Base-by-base conservation (phyloP, 2,888 invertebrate species). In the Lasioglossum morio region DNA sequence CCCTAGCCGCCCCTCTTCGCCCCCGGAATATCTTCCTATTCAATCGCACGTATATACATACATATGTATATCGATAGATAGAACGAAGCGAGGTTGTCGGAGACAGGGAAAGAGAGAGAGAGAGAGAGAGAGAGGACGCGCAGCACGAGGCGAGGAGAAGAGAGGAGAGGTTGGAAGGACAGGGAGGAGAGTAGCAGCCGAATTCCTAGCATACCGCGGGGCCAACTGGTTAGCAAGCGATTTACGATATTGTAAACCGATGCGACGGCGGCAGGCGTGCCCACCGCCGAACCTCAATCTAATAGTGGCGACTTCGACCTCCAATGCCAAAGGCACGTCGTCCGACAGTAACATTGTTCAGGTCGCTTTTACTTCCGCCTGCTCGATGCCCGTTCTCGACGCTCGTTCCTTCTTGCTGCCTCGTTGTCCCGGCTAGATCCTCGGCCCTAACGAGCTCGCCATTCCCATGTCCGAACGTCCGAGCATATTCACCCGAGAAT, bases 161-260 rank as follows among this genome's bases (percentile, higher is more conserved):
- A 48, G 73, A 60, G 75, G 43, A 27, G 79, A 81, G 78, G 34
- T 76, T 82, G 85, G 76, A 84, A 79, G 84, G 82, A 86, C 88
- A 88, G 76, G 78, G 60, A 40, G 34, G 48, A 72, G 85, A 87
- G 88, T 87, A 91, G 90, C 92, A 91, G 92, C 91, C 92, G 90
- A 94, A 95, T 95, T 94, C 94, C 93, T 90, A 87, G 92, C 93
- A 94, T 95, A 93, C 94, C 94, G 92, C 92, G 92, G 92, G 94
- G 84, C 94, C 93, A 91, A 94, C 94, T 94, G 94, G 95, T 95
- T 94, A 94, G 94, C 94, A 92, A 93, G 92, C 94, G 94, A 95
- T 95, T 95, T 94, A 95, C 94, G 94, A 94, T 95, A 95, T 95
- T 94, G 94, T 94, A 94, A 95, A 95, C 94, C 94, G 92, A 95